Evolutionary conservation across 2,888 invertebrate species (phyloP).

Genomic region (Eupeodes luniger): DNA sequence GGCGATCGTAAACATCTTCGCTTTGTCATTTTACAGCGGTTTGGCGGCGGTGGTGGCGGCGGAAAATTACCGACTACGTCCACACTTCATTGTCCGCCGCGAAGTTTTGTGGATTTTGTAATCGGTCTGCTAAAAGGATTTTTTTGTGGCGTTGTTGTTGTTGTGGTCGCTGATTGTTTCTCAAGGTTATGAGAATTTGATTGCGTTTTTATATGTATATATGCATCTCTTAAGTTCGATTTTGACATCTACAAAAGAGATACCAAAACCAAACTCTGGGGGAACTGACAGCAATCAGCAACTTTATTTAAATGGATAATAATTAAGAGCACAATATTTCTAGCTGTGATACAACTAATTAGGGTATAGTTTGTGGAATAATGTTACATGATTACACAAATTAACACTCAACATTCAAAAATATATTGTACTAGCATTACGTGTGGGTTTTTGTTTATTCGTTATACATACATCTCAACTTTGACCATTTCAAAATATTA

Average conservation of each 20-base stretch:
- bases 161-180: slow-evolving; percentile 51
- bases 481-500: slow-evolving; percentile 40
- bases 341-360: slow-evolving; percentile 46
- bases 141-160: neutral
- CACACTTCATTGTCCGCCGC: too few species aligned
- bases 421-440: slow-evolving; percentile 29
- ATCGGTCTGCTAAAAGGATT: slow-evolving; percentile 57
- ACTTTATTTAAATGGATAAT: slow-evolving; percentile 65
- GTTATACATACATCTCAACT: neutral
- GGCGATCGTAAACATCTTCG: slow-evolving; percentile 52
- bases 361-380: slow-evolving; percentile 44
- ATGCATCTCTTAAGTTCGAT: slow-evolving; percentile 14
- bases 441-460: slow-evolving; percentile 34
- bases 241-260: slow-evolving; percentile 10
- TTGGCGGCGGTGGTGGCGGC: too few species aligned
- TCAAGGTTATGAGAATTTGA: slow-evolving; percentile 73
- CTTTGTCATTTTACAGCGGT: slow-evolving; percentile 66
- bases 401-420: slow-evolving; percentile 50
- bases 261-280: neutral
- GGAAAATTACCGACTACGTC: slow-evolving; percentile 34
- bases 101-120: slow-evolving; percentile 64
- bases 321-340: slow-evolving; percentile 60
- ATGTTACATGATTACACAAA: slow-evolving; percentile 61
- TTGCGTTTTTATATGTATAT: neutral
- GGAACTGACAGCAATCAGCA: slow-evolving; percentile 21